A percentile compares a stretch with the other conserved stretches of the same genome.
Evolutionary conservation across 2,888 invertebrate species (phyloP).

Genomic region (Volucella inanis): DNA sequence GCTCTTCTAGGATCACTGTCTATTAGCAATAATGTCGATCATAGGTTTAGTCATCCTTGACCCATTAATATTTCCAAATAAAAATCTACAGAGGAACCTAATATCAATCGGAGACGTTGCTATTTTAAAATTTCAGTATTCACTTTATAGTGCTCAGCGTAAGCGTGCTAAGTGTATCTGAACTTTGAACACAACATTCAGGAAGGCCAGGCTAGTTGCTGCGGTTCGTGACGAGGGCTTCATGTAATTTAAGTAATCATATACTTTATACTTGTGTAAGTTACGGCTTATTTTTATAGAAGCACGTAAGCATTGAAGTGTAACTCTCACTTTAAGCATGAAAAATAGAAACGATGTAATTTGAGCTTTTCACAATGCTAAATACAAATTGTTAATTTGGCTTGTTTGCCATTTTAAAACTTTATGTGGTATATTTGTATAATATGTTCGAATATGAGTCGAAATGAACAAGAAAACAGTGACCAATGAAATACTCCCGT

Average conservation of each 20-base stretch:
- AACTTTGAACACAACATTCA: slow-evolving; percentile 34
- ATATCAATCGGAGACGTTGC: slow-evolving; percentile 11
- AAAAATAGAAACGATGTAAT: too few relatives aligned
- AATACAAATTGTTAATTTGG: too few relatives aligned
- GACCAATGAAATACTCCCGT: too few relatives aligned
- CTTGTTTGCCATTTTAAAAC: too few relatives aligned
- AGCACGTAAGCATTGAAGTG: too few relatives aligned
- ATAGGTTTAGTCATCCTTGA: slow-evolving; percentile 21
- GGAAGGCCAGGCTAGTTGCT: slow-evolving; percentile 23
- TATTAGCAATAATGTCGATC: slow-evolving; percentile 25
- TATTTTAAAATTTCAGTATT: background rate
- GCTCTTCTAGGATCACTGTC: slow-evolving; percentile 15
- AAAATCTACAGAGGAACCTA: background rate
- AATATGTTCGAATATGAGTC: too few relatives aligned
- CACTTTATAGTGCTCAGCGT: background rate
- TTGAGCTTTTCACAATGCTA: too few relatives aligned
- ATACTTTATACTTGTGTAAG: background rate
- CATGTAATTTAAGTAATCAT: background rate
- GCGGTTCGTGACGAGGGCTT: background rate
- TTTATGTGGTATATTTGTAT: too few relatives aligned
- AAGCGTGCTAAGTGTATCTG: background rate
- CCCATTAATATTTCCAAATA: slow-evolving; percentile 37
- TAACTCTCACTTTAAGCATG: too few relatives aligned
- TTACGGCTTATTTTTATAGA: background rate
- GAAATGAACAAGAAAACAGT: too few relatives aligned